Evolutionary conservation across 53 echinoderm and acorn worm species (phyloP).

Genomic region (Glandiceps talaboti): DNA sequence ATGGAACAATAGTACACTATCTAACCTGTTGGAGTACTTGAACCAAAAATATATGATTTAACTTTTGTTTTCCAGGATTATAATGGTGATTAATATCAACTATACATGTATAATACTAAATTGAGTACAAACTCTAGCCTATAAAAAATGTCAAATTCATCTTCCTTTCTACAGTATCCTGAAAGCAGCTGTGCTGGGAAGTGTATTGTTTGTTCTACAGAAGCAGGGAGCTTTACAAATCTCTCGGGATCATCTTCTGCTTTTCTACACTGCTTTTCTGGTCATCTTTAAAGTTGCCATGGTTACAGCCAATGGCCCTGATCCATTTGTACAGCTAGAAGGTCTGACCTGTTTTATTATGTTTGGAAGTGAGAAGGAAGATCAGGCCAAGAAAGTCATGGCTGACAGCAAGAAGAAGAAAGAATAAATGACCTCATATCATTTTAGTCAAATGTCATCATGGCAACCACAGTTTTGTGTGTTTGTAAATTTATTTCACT

Average conservation of each 20-base stretch:
- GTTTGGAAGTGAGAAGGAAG: conserved; percentile 34
- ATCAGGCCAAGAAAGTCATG: conserved; percentile 14
- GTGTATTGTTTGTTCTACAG: conserved; percentile 53
- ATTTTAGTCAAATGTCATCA: no score
- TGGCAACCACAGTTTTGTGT: no score
- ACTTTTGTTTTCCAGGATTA: no score
- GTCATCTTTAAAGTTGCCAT: conserved; percentile 44
- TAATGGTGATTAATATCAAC: no score
- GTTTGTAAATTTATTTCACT: no score
- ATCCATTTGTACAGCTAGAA: conserved; percentile 61
- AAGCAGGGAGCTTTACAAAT: conserved; percentile 47
- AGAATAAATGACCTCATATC: conserved; percentile 7
- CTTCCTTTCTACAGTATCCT: conserved; percentile 40
- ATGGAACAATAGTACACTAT: no score
- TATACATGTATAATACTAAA: no score
- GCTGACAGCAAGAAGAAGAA: conserved; percentile 22
- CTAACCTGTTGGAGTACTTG: no score
- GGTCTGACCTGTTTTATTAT: conserved; percentile 36
- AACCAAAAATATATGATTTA: no score
- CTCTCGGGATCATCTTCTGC: conserved; percentile 45
- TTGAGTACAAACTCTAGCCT: neutral
- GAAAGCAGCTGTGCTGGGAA: conserved; percentile 55
- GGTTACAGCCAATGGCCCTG: conserved; percentile 32
- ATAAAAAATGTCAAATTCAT: neutral
- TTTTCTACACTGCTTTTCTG: conserved; percentile 42